These are phyloP conservation scores for Hylia prasina DNA, from an alignment of 2,113 vertebrate species.

Conservation along the genomic window DNA sequence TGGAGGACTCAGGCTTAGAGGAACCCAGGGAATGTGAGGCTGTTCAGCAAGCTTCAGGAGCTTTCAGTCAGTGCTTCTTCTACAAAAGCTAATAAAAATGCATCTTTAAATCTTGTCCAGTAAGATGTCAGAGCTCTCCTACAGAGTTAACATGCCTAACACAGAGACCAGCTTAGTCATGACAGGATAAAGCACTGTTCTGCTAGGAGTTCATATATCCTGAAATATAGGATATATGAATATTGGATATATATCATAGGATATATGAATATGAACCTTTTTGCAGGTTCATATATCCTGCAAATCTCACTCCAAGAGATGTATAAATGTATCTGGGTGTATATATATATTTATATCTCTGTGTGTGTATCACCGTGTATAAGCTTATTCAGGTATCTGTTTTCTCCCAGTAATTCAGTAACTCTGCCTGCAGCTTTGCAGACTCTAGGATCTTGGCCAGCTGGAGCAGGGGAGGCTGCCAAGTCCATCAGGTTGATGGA, in stretches of 20 bases:
- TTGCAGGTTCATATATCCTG: background rate
- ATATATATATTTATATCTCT: background rate
- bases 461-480: conserved; percentile 42
- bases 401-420: conserved; percentile 43
- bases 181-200: background rate
- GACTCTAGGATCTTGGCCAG: conserved; percentile 60
- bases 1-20: background rate
- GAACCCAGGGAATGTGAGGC: background rate
- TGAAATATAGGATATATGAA: background rate
- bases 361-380: background rate
- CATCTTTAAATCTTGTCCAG: background rate
- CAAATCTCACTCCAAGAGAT: background rate
- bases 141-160: background rate
- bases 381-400: conserved; percentile 46
- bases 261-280: background rate
- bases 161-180: background rate
- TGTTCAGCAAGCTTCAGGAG: background rate
- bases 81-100: conserved; percentile 13
- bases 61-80: background rate
- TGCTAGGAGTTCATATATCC: background rate
- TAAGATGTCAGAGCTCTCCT: background rate
- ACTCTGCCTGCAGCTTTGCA: conserved; percentile 50
- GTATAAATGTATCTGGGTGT: background rate
- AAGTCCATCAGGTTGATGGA: conserved; percentile 41
- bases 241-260: background rate